Evolutionary conservation across 2,113 vertebrate species (phyloP).

Genomic region (Planiliza haematocheilus): DNA sequence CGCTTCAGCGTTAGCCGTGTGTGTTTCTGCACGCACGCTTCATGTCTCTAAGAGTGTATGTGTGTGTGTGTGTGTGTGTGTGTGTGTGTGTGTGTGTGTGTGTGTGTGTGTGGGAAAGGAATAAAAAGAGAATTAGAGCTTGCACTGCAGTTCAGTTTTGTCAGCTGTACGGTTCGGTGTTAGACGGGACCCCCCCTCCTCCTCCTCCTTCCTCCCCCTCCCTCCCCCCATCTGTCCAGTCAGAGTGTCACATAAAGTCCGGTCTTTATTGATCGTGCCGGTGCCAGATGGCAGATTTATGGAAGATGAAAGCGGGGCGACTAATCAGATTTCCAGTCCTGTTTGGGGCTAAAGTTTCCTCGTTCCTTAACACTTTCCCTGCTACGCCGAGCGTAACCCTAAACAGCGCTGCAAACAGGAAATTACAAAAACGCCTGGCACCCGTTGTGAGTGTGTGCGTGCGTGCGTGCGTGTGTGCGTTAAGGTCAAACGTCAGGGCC

Average conservation of each 20-base stretch:
- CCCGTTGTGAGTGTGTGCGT: constrained; percentile 43
- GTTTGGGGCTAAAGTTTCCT: constrained; percentile 80
- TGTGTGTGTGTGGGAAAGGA: constrained; percentile 14
- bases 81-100: constrained; percentile 17
- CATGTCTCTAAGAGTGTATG: background rate
- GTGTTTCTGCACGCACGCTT: background rate
- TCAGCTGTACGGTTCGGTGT: constrained; percentile 58
- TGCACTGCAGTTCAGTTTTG: constrained; percentile 20
- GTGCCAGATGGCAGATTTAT: constrained; percentile 85
- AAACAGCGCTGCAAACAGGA: constrained; percentile 83
- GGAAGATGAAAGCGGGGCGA: constrained; percentile 80
- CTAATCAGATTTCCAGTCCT: constrained; percentile 86
- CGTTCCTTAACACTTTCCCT: constrained; percentile 81
- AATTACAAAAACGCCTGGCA: constrained; percentile 77
- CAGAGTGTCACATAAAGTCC: constrained; percentile 81
- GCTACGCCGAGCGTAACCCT: constrained; percentile 75
- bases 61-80: constrained; percentile 18
- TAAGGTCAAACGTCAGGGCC: constrained; percentile 44
- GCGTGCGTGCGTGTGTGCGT: constrained; percentile 37
- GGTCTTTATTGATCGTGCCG: constrained; percentile 79
- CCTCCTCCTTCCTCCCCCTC: background rate
- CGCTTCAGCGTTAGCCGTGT: background rate
- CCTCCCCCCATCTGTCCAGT: constrained; percentile 64
- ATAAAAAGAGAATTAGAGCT: background rate
- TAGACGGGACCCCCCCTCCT: background rate